These are phyloP conservation scores for Scaeva pyrastri DNA, from an alignment of 2,888 invertebrate genomes.

Conservation along the genomic window DNA sequence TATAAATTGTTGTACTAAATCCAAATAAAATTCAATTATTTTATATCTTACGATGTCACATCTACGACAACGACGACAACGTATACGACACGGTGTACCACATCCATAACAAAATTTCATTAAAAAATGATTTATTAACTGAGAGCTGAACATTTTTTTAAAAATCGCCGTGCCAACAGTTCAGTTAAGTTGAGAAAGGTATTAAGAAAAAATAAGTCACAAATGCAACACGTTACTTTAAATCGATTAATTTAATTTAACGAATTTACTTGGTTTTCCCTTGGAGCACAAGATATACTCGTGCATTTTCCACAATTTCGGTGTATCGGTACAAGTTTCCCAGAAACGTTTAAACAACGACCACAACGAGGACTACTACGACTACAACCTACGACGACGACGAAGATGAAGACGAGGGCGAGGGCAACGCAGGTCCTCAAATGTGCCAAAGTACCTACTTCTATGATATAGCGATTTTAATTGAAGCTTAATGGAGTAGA, in stretches of 20 bases:
- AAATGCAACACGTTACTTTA: slow-evolving; percentile 44
- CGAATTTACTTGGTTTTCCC: slow-evolving; percentile 28
- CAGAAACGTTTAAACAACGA: background rate
- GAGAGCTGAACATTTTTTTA: slow-evolving; percentile 17
- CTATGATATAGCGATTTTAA: slow-evolving; percentile 68
- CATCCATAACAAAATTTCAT: slow-evolving; percentile 51
- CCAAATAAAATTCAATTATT: slow-evolving; percentile 63
- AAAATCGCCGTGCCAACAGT: slow-evolving; percentile 25
- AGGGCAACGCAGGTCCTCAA: slow-evolving; percentile 12
- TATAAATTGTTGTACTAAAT: slow-evolving; percentile 40
- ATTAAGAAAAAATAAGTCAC: background rate
- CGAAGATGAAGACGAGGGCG: too few species aligned
- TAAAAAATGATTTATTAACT: slow-evolving; percentile 64
- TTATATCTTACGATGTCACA: slow-evolving; percentile 25
- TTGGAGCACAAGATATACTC: background rate
- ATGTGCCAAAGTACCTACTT: slow-evolving; percentile 37
- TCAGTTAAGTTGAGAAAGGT: background rate
- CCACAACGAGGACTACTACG: background rate
- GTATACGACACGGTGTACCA: background rate
- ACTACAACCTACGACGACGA: background rate
- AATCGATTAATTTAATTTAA: slow-evolving; percentile 58
- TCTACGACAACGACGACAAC: background rate
- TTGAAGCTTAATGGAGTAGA: slow-evolving; percentile 71
- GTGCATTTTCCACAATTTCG: slow-evolving; percentile 23
- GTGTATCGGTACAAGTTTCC: slow-evolving; percentile 1